These are phyloP conservation scores for Scortum barcoo DNA, from an alignment of 2,113 vertebrate species.

Conservation along the genomic window DNA sequence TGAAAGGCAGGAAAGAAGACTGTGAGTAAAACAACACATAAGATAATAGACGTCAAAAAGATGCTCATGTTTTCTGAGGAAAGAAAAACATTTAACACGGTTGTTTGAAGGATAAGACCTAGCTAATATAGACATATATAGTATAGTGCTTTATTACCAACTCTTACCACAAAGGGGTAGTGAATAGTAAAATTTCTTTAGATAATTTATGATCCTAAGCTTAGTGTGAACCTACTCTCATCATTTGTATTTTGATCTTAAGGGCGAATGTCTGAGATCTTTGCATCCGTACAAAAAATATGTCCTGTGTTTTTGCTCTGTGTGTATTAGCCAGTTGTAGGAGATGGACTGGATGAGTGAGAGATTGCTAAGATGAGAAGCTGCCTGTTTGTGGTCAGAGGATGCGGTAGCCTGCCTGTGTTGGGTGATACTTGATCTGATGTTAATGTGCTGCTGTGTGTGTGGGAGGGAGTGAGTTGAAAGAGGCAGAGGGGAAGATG, in stretches of 20 bases:
- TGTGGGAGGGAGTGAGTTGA: conserved; percentile 77
- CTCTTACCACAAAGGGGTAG: not conserved
- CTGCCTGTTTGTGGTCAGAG: conserved; percentile 85
- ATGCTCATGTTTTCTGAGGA: not conserved
- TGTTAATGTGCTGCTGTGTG: conserved; percentile 87
- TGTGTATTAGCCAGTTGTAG: conserved; percentile 27
- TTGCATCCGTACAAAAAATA: conserved; percentile 1
- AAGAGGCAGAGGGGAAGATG: conserved; percentile 84
- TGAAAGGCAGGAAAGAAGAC: not conserved
- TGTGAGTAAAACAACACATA: not conserved
- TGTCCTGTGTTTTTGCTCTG: not conserved
- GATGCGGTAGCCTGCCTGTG: conserved; percentile 82
- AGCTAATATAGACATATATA: not conserved
- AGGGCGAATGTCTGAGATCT: conserved; percentile 1
- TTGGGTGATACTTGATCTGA: conserved; percentile 88
- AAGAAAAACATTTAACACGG: not conserved
- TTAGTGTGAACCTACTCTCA: not conserved
- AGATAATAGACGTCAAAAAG: not conserved
- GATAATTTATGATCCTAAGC: not conserved
- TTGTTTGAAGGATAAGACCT: not conserved
- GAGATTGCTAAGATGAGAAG: conserved; percentile 75
- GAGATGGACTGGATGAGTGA: conserved; percentile 57
- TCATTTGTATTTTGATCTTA: not conserved
- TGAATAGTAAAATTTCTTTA: not conserved
- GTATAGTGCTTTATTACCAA: not conserved